These are phyloP conservation scores for Lepidochitona cinerea DNA, from an alignment of 2,888 invertebrate genomes.

Conservation along the genomic window DNA sequence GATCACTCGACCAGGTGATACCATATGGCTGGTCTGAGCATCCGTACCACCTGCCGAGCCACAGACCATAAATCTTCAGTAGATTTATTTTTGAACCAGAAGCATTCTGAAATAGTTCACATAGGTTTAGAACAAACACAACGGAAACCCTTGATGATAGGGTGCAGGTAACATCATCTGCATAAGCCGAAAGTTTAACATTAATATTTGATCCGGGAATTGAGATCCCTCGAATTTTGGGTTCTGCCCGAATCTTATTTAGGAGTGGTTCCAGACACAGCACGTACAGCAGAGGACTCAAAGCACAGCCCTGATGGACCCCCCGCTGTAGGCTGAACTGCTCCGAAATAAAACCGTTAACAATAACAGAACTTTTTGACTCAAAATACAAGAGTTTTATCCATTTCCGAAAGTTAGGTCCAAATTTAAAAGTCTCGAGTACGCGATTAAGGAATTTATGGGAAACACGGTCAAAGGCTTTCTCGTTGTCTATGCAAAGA, in stretches of 20 bases:
- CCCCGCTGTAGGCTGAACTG: not conserved
- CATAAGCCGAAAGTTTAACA: slow-evolving; percentile 17
- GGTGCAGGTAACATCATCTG: slow-evolving; percentile 16
- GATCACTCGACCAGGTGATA: no score
- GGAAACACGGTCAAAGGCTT: slow-evolving; percentile 45
- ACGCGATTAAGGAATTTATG: slow-evolving; percentile 35
- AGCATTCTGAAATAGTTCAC: slow-evolving; percentile 12
- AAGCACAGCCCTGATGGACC: not conserved
- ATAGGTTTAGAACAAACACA: not conserved
- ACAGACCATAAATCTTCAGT: slow-evolving; percentile 29
- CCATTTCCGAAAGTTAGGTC: slow-evolving; percentile 29
- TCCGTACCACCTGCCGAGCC: slow-evolving; percentile 30
- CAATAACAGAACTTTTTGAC: not conserved
- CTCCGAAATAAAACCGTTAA: not conserved
- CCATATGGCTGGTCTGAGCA: slow-evolving; percentile 31
- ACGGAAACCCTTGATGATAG: slow-evolving; percentile 7
- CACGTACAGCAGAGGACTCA: slow-evolving; percentile 1
- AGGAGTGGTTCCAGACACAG: not conserved
- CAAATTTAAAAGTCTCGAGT: slow-evolving; percentile 34
- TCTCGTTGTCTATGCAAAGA: slow-evolving; percentile 36
- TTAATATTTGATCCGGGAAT: slow-evolving; percentile 11
- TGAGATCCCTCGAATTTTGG: slow-evolving; percentile 17
- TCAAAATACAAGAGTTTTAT: slow-evolving; percentile 35
- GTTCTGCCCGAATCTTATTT: not conserved
- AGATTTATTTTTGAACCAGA: slow-evolving; percentile 30